Percentiles rank a stretch among this genome's conserved stretches.
Conservation (phyloP, 2,888 invertebrate species). For the Drosophila gaucha region DNA sequence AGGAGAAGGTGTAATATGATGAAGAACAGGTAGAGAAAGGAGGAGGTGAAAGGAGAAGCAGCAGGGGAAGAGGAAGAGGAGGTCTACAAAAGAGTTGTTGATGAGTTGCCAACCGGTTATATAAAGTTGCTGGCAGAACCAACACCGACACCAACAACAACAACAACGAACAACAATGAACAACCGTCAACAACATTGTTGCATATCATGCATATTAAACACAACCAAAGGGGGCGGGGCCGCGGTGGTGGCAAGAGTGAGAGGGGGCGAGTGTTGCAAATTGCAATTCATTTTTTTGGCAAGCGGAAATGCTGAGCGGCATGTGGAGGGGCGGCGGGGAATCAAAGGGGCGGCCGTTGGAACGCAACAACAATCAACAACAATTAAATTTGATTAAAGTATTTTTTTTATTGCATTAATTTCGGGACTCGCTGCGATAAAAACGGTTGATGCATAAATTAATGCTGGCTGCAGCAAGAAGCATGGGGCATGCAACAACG, state of each 20-base stretch:
- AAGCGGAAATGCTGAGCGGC: constrained; percentile 48
- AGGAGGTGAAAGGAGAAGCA: neutral
- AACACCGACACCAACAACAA: neutral
- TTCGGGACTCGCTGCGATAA: constrained; percentile 20
- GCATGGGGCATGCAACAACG: no score
- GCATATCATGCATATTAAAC: constrained; percentile 72
- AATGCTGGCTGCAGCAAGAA: constrained; percentile 61
- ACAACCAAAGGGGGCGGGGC: neutral
- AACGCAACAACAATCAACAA: constrained; percentile 47
- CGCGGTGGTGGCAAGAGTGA: neutral
- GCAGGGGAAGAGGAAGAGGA: no score
- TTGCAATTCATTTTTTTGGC: constrained; percentile 38
- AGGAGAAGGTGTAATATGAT: no score
- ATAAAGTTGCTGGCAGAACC: constrained; percentile 58
- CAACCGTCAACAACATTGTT: constrained; percentile 33
- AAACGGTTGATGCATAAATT: constrained; percentile 61
- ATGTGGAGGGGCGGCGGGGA: neutral
- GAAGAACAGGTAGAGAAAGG: no score
- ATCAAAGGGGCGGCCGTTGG: neutral
- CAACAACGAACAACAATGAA: constrained; percentile 7
- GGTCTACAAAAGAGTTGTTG: constrained; percentile 15
- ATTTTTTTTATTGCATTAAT: constrained; percentile 6
- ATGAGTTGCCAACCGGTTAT: constrained; percentile 70
- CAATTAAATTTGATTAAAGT: constrained; percentile 71
- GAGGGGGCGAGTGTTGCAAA: constrained; percentile 15